Evolutionary conservation across 2,888 invertebrate species (phyloP).

Genomic region (Ophraella communa): DNA sequence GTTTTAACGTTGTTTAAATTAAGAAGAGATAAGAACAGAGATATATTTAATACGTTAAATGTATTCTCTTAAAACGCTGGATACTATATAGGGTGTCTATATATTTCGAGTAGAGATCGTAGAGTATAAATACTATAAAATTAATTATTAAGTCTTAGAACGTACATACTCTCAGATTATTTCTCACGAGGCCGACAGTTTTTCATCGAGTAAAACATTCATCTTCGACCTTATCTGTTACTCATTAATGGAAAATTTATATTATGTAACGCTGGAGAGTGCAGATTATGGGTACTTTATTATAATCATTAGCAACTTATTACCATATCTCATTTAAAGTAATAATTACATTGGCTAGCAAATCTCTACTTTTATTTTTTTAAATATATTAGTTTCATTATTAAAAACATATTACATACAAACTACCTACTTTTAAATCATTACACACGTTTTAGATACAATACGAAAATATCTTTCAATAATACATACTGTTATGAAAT

Average conservation of each 20-base stretch:
- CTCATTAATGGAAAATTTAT: constrained; percentile 35
- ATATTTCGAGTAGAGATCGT: constrained; percentile 24
- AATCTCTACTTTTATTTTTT: neutral
- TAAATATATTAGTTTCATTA: no score
- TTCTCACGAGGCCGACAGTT: constrained; percentile 26
- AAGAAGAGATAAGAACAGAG: constrained; percentile 16
- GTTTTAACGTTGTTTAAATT: constrained; percentile 10
- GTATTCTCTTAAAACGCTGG: constrained; percentile 11
- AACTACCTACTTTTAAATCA: no score
- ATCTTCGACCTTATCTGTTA: constrained; percentile 32
- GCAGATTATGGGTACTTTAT: constrained; percentile 30
- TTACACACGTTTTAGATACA: no score
- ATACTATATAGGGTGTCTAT: constrained; percentile 8
- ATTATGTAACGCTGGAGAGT: constrained; percentile 27
- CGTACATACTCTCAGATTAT: constrained; percentile 27
- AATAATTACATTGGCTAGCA: constrained; percentile 12
- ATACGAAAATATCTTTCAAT: no score
- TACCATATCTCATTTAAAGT: constrained; percentile 20
- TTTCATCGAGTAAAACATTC: constrained; percentile 26
- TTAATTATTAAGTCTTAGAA: constrained; percentile 28
- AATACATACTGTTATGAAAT: no score
- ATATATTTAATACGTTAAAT: constrained; percentile 22
- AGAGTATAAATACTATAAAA: constrained; percentile 24
- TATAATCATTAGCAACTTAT: constrained; percentile 25
- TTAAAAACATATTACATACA: no score